Percentiles rank a stretch among this genome's conserved stretches.
Evolutionary conservation across 2,113 vertebrate species (phyloP).

Genomic region (Rhegmatorhina hoffmannsi): DNA sequence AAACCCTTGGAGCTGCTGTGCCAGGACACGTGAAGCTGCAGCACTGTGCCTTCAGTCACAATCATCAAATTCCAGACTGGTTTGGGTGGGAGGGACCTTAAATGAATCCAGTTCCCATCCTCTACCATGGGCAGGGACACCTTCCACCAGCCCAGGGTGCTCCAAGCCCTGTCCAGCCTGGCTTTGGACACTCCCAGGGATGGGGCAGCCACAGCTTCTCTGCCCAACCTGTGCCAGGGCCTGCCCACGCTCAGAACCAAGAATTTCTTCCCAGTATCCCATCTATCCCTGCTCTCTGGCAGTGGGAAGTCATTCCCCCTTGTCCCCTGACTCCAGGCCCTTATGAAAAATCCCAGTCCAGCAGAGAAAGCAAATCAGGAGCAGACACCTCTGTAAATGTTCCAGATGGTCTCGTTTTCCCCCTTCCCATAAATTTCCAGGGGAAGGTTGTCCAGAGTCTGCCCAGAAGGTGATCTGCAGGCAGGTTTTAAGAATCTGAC

Average conservation of each 20-base stretch:
- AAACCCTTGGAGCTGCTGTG: not conserved
- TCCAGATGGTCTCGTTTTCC: fast-evolving
- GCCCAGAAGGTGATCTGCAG: not conserved
- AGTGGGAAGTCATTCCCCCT: not conserved
- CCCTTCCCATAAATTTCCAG: not conserved
- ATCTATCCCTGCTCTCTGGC: not conserved
- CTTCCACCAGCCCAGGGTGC: fast-evolving
- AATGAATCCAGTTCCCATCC: not conserved
- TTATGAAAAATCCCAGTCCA: not conserved
- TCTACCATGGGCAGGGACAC: not conserved
- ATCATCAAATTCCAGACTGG: not conserved
- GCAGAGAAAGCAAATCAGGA: not conserved
- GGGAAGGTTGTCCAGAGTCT: not conserved
- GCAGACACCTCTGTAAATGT: not conserved
- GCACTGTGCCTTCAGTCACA: not conserved
- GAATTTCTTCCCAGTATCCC: not conserved
- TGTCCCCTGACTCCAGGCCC: not conserved
- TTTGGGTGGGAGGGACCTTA: not conserved
- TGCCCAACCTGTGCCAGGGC: not conserved
- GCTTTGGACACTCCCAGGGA: not conserved
- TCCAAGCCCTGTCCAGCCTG: not conserved
- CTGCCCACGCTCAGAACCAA: not conserved
- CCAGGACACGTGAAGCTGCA: not conserved
- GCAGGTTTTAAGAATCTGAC: not conserved
- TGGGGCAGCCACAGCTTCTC: not conserved